Conservation (phyloP, 2,113 vertebrate genomes). For the Megaleporinus macrocephalus region DNA sequence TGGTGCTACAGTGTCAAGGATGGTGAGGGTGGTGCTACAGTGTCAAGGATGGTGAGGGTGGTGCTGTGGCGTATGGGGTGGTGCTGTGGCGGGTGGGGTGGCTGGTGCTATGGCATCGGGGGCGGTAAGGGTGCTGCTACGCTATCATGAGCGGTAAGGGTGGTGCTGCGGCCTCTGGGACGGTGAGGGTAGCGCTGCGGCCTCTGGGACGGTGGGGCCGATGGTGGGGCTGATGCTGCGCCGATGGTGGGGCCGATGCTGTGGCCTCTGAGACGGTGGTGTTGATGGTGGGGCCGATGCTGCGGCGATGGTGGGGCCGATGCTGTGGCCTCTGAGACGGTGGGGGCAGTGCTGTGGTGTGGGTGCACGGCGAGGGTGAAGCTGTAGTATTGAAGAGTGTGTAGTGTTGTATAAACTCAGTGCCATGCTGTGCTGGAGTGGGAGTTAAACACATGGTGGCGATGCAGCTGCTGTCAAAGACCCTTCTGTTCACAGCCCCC, state of each 20-base stretch:
- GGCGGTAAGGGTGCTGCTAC: too few relatives aligned
- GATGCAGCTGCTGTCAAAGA: slow-evolving; percentile 56
- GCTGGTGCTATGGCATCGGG: too few relatives aligned
- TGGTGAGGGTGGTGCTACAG: background rate
- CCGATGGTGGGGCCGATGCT: too few relatives aligned
- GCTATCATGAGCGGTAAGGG: too few relatives aligned
- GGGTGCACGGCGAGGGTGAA: background rate
- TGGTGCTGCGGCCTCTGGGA: background rate
- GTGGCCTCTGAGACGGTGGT: too few relatives aligned
- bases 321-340: too few relatives aligned
- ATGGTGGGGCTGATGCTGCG: too few relatives aligned
- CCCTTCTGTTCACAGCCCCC: slow-evolving; percentile 47
- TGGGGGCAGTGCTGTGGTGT: background rate
- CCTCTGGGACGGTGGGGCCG: too few relatives aligned
- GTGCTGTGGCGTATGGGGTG: background rate
- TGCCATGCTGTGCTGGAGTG: slow-evolving; percentile 57
- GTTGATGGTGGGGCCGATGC: too few relatives aligned
- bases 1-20: too few relatives aligned
- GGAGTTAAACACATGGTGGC: slow-evolving; percentile 55
- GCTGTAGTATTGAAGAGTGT: background rate
- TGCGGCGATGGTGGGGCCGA: too few relatives aligned
- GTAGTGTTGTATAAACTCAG: background rate
- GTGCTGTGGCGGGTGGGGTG: too few relatives aligned
- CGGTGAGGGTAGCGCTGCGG: background rate
- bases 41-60: background rate